Evolutionary conservation across 2,113 vertebrate species (phyloP).

Genomic region (Falcunculus frontatus): DNA sequence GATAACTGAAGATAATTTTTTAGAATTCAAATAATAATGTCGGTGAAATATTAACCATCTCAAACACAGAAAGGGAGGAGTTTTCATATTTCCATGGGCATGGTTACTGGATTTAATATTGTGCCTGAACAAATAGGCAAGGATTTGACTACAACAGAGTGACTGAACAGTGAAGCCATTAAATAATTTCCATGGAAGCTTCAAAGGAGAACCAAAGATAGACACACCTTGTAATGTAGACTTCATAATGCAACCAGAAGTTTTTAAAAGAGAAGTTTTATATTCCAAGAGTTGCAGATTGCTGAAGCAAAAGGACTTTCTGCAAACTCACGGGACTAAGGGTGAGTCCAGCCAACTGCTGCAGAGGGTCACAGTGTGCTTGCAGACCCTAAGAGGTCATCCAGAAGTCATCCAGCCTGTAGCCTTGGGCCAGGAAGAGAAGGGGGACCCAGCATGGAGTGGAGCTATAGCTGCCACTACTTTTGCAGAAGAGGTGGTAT

Average conservation of each 20-base stretch:
- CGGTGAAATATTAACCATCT: neutral
- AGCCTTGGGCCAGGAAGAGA: neutral
- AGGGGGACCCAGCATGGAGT: neutral
- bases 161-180: neutral
- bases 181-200: neutral
- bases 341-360: neutral
- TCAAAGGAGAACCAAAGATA: neutral
- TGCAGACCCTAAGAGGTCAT: neutral
- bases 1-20: neutral
- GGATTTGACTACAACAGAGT: neutral
- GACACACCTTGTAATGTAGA: neutral
- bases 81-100: neutral
- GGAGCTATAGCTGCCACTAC: neutral
- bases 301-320: neutral
- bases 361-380: neutral
- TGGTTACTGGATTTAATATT: neutral
- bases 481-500: neutral
- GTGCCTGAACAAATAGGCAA: neutral
- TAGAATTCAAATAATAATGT: neutral
- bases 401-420: neutral
- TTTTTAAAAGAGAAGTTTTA: neutral
- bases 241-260: neutral
- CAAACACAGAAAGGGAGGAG: neutral
- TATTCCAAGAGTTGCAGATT: neutral
- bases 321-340: accelerated